Evolutionary conservation across 2,113 vertebrate species (phyloP), one percentile per base, ranked within the genome.

Genomic region (Lophochroa leadbeateri): DNA sequence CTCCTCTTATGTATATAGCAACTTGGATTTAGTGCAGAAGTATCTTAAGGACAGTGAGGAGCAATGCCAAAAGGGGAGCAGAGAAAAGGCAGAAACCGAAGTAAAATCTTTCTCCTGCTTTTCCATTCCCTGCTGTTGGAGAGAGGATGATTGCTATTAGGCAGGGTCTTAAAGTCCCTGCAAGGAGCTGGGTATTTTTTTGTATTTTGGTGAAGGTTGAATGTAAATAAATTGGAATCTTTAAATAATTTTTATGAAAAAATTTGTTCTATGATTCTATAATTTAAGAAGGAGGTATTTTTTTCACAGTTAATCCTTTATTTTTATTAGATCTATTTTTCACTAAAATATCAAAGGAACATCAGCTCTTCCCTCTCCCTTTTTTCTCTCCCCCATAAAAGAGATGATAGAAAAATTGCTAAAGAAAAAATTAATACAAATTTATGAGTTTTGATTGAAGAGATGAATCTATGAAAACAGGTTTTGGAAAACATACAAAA

Each of bases 181-280:
- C 4, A 44, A 57, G 6, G 16, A 43, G 23, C 3, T 37, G 6
- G 2, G 1, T 37, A n/a, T 5, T 33, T 31, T 43, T 33, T 3
- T 50, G 6, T 49, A 3, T 41, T 63, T 86, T 53, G 17, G 12
- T 37, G 28, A 86, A 39, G 29, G 20, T 9, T 44, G 27, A 70
- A 53, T 13, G 4, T 3, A 89, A 86, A 83, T n/a, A 2, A 5
- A n/a, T 5, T 50, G 6, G 1, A 69, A 88, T 24, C 9, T 71
- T 68, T 64, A 53, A 53, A 50, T 17, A 43, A 1, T 8, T 61
- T 74, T 60, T 39, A 39, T 52, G 18, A 65, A 83, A 52, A 1
- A 53, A 17, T 39, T 88, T 78, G 2, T 50, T 87, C 44, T 20
- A 13, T 47, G 6, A 35, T 28, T 67, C 12, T 75, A 14, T 46